These are phyloP conservation scores for Geodia barretti DNA, from an alignment of 37 sponge, comb jelly and placozoan species.

Conservation along the genomic window DNA sequence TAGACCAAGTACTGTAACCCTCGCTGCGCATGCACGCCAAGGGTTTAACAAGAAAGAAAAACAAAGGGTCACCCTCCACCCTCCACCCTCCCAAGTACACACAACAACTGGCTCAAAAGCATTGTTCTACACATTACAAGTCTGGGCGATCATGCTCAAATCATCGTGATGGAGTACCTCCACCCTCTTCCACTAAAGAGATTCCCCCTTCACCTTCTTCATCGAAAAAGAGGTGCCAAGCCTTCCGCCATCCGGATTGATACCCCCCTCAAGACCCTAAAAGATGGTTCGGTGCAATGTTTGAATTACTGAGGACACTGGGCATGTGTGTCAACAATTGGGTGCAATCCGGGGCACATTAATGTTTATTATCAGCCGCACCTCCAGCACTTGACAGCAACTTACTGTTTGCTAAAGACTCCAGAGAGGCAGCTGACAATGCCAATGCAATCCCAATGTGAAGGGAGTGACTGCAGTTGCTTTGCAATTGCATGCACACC, in stretches of 20 bases:
- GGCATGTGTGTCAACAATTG: constrained; percentile 38
- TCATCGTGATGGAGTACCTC: not conserved
- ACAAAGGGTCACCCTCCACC: too few relatives aligned
- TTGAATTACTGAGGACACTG: constrained; percentile 11
- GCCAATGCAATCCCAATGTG: not conserved
- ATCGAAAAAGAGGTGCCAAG: not conserved
- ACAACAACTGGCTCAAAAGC: too few relatives aligned
- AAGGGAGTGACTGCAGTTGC: not conserved
- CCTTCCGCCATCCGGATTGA: not conserved
- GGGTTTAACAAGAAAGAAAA: too few relatives aligned
- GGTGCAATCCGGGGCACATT: not conserved
- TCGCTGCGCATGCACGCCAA: too few relatives aligned
- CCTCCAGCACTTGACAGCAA: not conserved
- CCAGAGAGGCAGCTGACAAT: not conserved
- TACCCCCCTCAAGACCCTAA: not conserved
- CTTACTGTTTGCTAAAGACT: not conserved
- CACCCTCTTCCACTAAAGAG: not conserved
- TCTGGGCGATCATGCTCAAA: constrained; percentile 33
- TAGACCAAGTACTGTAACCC: too few relatives aligned
- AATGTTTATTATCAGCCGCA: not conserved
- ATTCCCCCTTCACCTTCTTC: not conserved
- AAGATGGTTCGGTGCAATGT: not conserved
- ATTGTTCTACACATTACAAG: constrained; percentile 33
- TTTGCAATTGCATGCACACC: not conserved
- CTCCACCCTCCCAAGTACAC: too few relatives aligned